Evolutionary conservation across 2,888 invertebrate species (phyloP).

Genomic region (Eledone cirrhosa): DNA sequence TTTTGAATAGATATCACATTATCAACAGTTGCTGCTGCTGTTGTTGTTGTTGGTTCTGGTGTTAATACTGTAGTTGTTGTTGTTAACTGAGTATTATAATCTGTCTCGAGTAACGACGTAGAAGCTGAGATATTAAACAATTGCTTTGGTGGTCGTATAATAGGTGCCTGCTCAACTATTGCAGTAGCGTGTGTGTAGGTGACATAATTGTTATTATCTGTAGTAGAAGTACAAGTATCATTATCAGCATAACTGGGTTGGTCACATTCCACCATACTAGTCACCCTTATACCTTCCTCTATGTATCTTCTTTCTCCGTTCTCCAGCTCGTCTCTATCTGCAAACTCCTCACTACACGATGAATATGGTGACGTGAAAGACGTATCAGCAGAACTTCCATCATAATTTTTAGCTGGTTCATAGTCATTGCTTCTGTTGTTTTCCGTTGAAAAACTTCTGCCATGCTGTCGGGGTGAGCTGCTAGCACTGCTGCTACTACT

Average conservation of each 20-base stretch:
- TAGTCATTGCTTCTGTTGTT: too few relatives aligned
- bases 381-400: slow-evolving; percentile 12
- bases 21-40: not conserved
- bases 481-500: not conserved
- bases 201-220: too few relatives aligned
- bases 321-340: too few relatives aligned
- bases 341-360: too few relatives aligned
- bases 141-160: not conserved
- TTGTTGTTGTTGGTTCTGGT: not conserved
- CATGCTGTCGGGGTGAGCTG: not conserved
- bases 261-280: too few relatives aligned
- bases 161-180: not conserved
- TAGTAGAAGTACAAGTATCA: too few relatives aligned
- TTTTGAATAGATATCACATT: not conserved
- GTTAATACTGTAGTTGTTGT: not conserved
- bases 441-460: too few relatives aligned
- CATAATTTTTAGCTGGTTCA: not conserved
- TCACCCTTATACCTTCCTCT: too few relatives aligned
- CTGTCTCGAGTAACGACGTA: not conserved
- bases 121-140: not conserved
- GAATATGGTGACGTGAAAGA: not conserved
- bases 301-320: too few relatives aligned
- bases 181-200: not conserved
- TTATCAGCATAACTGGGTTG: too few relatives aligned
- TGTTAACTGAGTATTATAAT: not conserved